A percentile compares a stretch with the other conserved stretches of the same genome.
Conservation (phyloP, 2,113 vertebrate species). For the Epinephelus lanceolatus region DNA sequence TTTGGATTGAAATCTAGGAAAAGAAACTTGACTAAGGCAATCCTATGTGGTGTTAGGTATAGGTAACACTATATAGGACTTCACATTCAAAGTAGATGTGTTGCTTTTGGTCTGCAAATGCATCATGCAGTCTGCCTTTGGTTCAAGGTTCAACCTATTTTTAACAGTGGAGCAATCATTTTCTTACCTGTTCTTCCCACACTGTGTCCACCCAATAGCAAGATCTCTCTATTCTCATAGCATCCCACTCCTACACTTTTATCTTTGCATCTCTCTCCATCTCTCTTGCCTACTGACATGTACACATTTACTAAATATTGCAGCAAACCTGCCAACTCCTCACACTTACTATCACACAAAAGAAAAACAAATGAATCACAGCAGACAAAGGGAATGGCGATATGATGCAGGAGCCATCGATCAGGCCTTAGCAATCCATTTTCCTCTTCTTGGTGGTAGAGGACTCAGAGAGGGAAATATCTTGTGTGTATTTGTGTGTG, state of each 20-base stretch:
- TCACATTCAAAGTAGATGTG: not conserved
- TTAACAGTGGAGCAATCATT: constrained; percentile 53
- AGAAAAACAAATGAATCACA: constrained; percentile 69
- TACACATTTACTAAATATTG: constrained; percentile 65
- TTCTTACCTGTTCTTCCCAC: constrained; percentile 74
- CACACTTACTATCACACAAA: constrained; percentile 53
- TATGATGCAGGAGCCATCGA: constrained; percentile 70
- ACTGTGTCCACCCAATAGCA: constrained; percentile 44
- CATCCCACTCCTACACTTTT: constrained; percentile 59
- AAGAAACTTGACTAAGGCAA: not conserved
- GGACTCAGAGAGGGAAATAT: constrained; percentile 49
- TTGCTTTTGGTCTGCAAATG: constrained; percentile 6
- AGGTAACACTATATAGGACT: not conserved
- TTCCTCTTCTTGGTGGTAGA: constrained; percentile 67
- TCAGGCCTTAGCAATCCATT: constrained; percentile 74
- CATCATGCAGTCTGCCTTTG: constrained; percentile 30
- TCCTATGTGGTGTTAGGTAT: not conserved
- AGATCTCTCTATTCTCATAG: constrained; percentile 63
- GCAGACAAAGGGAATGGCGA: constrained; percentile 68
- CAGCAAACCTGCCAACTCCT: constrained; percentile 71
- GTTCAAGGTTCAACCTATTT: constrained; percentile 49
- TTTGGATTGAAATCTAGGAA: not conserved
- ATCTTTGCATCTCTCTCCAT: constrained; percentile 57
- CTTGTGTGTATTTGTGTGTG: constrained; percentile 45
- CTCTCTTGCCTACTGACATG: constrained; percentile 54